Evolutionary conservation across 1,140 invertebrate genomes (phyloP).

Genomic region (Pristionchus pacificus): DNA sequence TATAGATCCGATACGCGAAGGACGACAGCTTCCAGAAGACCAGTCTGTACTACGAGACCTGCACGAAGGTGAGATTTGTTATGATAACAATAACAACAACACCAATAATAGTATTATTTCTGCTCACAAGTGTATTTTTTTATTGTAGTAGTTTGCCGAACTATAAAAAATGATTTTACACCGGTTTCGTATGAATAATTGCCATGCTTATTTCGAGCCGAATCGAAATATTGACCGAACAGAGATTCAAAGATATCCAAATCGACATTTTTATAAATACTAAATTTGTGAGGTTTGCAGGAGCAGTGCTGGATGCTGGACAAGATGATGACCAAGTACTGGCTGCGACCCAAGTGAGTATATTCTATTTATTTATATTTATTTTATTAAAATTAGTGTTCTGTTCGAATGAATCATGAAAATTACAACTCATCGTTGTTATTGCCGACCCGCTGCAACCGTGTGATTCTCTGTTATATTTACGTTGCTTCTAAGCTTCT

Average conservation of each 20-base stretch:
- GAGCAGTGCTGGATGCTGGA: conserved; percentile 52
- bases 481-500: too few relatives aligned
- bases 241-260: too few relatives aligned
- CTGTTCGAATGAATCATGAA: too few relatives aligned
- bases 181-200: conserved; percentile 1
- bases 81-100: background rate
- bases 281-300: conserved; percentile 15
- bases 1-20: conserved; percentile 50
- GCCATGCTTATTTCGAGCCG: background rate
- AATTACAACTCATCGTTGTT: too few relatives aligned
- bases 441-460: too few relatives aligned
- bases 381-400: background rate
- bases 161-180: background rate
- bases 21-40: conserved; percentile 45
- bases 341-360: conserved; percentile 37
- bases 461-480: too few relatives aligned
- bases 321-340: conserved; percentile 56
- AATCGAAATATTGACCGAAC: background rate
- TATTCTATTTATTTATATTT: background rate
- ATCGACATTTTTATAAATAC: conserved; percentile 9
- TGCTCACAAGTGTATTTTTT: background rate
- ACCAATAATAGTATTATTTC: background rate
- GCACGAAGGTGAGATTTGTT: conserved; percentile 38
- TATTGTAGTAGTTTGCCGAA: background rate
- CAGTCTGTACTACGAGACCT: conserved; percentile 47